These are phyloP conservation scores for Actinemys pallida DNA, from an alignment of 2,113 vertebrate genomes.

Conservation along the genomic window DNA sequence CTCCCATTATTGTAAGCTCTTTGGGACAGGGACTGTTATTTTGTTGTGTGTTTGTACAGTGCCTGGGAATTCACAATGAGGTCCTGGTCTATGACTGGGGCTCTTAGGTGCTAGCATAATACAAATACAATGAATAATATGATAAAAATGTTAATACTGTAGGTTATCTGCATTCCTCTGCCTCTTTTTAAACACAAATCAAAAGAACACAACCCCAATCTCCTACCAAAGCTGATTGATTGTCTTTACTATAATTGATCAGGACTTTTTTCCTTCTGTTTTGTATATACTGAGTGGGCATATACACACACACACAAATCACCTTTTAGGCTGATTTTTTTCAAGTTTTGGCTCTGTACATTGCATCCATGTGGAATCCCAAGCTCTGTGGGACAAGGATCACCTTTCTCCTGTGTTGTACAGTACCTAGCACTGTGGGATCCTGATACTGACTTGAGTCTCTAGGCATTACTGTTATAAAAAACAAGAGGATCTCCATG, in stretches of 20 bases:
- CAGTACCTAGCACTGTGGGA: background rate
- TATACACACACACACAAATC: background rate
- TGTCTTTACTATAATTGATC: background rate
- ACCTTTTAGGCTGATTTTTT: background rate
- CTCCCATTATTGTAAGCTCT: background rate
- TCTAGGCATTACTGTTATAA: background rate
- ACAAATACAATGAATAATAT: background rate
- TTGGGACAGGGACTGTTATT: rapidly evolving
- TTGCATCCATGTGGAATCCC: background rate
- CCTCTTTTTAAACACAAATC: background rate
- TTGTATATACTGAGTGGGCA: rapidly evolving
- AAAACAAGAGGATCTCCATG: background rate
- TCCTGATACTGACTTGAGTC: background rate
- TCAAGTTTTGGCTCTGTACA: background rate
- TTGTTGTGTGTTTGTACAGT: background rate
- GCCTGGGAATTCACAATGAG: background rate
- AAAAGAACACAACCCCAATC: background rate
- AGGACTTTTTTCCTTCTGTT: background rate
- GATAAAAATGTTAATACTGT: background rate
- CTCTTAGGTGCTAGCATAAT: background rate
- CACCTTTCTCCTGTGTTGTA: background rate
- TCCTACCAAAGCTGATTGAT: background rate
- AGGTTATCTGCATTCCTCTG: background rate
- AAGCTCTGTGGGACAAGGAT: background rate
- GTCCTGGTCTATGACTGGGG: background rate